Percentiles rank a stretch among this genome's conserved stretches.
Conservation (phyloP, 2,113 vertebrate genomes). For the Gymnogyps californianus region DNA sequence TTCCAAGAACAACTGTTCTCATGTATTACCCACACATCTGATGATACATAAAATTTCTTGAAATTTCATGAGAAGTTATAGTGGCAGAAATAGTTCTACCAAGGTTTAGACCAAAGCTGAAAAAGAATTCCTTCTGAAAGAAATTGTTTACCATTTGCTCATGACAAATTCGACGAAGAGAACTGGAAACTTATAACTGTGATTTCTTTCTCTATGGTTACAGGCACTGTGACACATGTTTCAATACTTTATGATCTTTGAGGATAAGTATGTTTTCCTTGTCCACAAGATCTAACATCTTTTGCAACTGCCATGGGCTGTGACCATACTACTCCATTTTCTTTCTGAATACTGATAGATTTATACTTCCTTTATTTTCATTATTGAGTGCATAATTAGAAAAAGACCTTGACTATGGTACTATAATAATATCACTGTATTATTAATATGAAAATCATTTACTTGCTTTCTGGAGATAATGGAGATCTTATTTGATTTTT, state of each 20-base stretch:
- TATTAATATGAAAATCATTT: constrained; percentile 11
- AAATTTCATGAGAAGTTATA: background rate
- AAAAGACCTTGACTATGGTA: background rate
- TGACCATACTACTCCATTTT: background rate
- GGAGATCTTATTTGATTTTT: background rate
- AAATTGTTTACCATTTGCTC: background rate
- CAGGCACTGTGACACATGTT: background rate
- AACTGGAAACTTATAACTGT: background rate
- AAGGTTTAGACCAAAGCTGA: background rate
- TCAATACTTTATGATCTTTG: background rate
- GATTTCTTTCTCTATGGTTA: background rate
- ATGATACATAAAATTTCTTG: background rate
- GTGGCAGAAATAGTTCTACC: background rate
- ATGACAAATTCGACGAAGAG: background rate
- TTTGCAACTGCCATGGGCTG: background rate
- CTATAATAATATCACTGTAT: background rate
- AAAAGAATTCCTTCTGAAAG: background rate
- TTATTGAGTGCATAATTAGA: background rate
- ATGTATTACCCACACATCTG: background rate
- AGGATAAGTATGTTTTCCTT: background rate
- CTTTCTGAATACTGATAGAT: background rate
- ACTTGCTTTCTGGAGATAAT: background rate
- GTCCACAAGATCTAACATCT: background rate
- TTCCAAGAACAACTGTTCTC: background rate
- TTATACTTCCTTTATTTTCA: background rate